These are phyloP conservation scores for Sturmia bella DNA, from an alignment of 2,888 invertebrate species.

Conservation along the genomic window DNA sequence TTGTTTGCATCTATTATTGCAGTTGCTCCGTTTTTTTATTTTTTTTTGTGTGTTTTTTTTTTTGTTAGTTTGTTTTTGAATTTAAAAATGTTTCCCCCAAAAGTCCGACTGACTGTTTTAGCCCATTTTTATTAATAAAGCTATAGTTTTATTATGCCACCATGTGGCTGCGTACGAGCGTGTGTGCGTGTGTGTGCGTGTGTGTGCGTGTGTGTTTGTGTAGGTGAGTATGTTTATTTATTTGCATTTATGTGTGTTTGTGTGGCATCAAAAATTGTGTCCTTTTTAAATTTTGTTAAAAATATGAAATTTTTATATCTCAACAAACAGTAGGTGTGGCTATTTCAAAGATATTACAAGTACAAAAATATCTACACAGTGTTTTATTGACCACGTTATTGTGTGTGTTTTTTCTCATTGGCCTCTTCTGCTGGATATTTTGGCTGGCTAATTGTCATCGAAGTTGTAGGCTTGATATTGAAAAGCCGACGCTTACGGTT, in stretches of 20 bases:
- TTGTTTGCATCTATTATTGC: constrained; percentile 63
- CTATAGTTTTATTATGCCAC: constrained; percentile 1
- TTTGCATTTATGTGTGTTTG: neutral
- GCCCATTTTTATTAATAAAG: constrained; percentile 47
- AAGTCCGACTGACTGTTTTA: constrained; percentile 1
- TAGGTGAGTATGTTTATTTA: constrained; percentile 20
- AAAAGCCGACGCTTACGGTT: constrained; percentile 51
- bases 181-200: constrained; percentile 1
- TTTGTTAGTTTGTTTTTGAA: neutral
- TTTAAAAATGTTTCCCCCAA: neutral
- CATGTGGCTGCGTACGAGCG: neutral
- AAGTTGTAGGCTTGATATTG: constrained; percentile 42
- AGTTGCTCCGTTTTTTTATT: constrained; percentile 33
- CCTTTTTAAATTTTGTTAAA: constrained; percentile 67
- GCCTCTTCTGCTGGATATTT: constrained; percentile 32
- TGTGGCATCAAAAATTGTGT: constrained; percentile 59
- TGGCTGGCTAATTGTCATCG: constrained; percentile 24
- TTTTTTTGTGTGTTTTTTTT: constrained; percentile 19
- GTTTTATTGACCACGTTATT: constrained; percentile 53
- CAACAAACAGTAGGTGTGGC: constrained; percentile 68
- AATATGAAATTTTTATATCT: constrained; percentile 68
- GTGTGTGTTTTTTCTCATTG: constrained; percentile 18
- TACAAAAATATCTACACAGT: constrained; percentile 41
- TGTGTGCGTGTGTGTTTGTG: constrained; percentile 2
- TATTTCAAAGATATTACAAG: constrained; percentile 67